Base-by-base conservation (phyloP, 1,140 invertebrate genomes). In the Macrobrachium rosenbergii region DNA sequence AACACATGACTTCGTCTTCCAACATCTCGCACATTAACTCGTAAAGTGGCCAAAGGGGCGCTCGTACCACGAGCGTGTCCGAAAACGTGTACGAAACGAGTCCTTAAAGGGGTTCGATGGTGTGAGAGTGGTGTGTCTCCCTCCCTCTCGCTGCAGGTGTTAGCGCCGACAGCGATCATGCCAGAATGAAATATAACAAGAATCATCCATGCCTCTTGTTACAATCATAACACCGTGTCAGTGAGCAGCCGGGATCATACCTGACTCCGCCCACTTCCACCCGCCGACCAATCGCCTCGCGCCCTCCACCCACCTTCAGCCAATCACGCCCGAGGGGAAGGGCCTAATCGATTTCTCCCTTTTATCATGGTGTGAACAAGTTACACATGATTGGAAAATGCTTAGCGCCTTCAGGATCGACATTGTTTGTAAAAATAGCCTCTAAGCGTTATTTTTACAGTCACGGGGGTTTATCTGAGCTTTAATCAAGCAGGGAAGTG, bases 311-410 rank as follows among this genome's bases (percentile, higher is more conserved):
- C 23, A 17, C 21, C 84, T 67, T 58, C 62, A 37, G 64, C 84
- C 84, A 87, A 87, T 87, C 84, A 87, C 58, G 78, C 58, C 78
- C 52, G 78, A 87, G 84, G 84, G 84, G 84, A 87, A 75, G 84
- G 84, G 78, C 84, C 84, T 87, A 87, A 87, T 87, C 84, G 84
- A 87, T 87, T 87, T 82, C 84, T 82, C 84, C 67, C 84, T 87
- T 87, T 82, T 87, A 87, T 87, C 84, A 87, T 87, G 72, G 84
- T 87, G 84, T 64, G 84, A 87, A 87, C 84, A 87, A 87, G 84
- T 87, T 87, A 87, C 84, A 87, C 84, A 82, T 81, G 84, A 87
- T 87, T 81, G 84, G 84, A 76, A 87, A 87, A 87, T 87, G 84
- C 69, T 87, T 87, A 87, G 63, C 84, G 69, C 84, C 69, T 82